A percentile compares a stretch with the other conserved stretches of the same genome.
Evolutionary conservation across 1,140 invertebrate genomes (phyloP).

Genomic region (Drosophila biarmipes): DNA sequence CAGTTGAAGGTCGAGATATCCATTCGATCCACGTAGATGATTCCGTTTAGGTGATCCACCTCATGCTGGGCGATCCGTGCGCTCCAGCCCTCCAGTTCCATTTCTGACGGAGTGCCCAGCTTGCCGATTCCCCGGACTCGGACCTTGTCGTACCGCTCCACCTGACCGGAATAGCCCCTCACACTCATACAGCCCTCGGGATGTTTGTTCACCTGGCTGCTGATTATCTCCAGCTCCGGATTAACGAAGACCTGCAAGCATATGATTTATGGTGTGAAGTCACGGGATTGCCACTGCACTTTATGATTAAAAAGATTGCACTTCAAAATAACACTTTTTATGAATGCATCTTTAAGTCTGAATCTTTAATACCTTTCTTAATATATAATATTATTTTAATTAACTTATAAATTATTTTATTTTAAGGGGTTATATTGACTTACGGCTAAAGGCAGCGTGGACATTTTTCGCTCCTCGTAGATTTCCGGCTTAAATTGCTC

Average conservation of each 20-base stretch:
- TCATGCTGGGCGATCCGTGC: constrained; percentile 92
- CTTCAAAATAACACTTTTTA: background rate
- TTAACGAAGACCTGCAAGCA: constrained; percentile 89
- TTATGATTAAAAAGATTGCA: background rate
- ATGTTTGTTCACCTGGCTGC: constrained; percentile 86
- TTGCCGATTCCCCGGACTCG: constrained; percentile 87
- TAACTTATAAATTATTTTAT: too few species aligned
- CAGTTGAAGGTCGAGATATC: constrained; percentile 84
- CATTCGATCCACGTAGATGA: constrained; percentile 90
- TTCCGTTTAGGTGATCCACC: constrained; percentile 91
- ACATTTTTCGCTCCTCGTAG: constrained; percentile 85
- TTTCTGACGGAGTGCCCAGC: constrained; percentile 85
- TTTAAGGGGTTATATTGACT: constrained; percentile 53
- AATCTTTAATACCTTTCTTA: too few species aligned
- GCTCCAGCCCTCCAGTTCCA: constrained; percentile 87
- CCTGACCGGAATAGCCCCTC: constrained; percentile 87
- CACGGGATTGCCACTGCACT: background rate
- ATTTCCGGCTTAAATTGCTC: constrained; percentile 82
- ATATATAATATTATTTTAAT: too few species aligned
- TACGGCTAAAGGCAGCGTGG: constrained; percentile 87
- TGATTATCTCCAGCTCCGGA: constrained; percentile 88
- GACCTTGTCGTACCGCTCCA: constrained; percentile 88
- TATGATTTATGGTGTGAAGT: background rate
- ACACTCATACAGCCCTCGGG: constrained; percentile 90
- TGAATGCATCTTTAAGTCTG: too few species aligned